phyloP scores from a whole-genome alignment of 1,140 invertebrate species.

The Brevipalpus yothersi region DNA sequence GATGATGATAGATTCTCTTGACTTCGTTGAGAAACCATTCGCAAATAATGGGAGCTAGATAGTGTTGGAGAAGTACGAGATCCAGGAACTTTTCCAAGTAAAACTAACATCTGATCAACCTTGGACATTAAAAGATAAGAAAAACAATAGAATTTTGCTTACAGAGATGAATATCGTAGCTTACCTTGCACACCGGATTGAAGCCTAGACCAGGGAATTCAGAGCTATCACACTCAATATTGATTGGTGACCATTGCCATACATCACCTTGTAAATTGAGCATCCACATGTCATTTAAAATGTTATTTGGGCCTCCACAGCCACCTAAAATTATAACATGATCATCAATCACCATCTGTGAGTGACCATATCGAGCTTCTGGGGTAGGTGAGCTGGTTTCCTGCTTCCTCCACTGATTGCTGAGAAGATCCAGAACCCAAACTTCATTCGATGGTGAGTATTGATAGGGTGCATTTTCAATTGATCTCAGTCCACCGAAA shows the following conservation, averaged over 20 bases:
- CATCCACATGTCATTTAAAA: not conserved
- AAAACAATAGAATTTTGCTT: not conserved
- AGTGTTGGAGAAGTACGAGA: not conserved
- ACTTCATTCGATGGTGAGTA: not conserved
- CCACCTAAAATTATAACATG: slow-evolving; percentile 29
- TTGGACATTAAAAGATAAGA: not conserved
- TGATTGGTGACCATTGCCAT: not conserved
- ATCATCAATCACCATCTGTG: slow-evolving; percentile 20
- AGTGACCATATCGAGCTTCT: not conserved
- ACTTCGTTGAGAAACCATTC: too few relatives aligned
- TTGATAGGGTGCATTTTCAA: not conserved
- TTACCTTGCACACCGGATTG: not conserved
- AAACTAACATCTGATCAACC: not conserved
- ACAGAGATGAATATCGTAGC: not conserved
- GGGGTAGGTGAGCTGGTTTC: not conserved
- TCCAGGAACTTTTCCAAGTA: not conserved
- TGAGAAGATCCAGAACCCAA: not conserved
- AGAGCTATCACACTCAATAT: not conserved
- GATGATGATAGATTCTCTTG: too few relatives aligned
- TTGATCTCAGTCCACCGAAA: slow-evolving; percentile 33
- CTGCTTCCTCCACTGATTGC: not conserved
- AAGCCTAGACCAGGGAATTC: not conserved
- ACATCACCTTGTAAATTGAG: not conserved
- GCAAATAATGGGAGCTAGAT: too few relatives aligned
- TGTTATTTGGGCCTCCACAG: slow-evolving; percentile 37